Base-by-base conservation (phyloP, 2,797 vertebrate species). In the Peromyscus eremicus region DNA sequence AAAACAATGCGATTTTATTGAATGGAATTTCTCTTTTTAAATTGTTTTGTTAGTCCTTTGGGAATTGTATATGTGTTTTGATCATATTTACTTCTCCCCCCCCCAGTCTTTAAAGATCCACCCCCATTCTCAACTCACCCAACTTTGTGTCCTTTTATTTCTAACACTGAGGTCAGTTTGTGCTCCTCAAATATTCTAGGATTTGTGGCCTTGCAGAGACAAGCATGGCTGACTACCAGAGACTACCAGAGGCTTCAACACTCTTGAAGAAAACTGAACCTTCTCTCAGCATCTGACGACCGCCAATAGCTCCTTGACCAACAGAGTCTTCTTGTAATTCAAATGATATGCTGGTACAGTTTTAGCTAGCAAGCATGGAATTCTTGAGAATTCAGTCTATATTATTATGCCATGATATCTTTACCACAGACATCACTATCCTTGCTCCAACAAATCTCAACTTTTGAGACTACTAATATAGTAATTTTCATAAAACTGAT, bases 11-110 rank as follows among this genome's bases (percentile, higher is more conserved):
- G 49, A 16, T 55, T 94, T 70, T 75, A 82, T 81, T 86, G 80
- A 92, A n/a, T 68, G 7, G 17, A 91, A 94, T 89, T 92, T 95
- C 40, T 27, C 70, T 89, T 91, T 84, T 70, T 70, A 37, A 85
- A 37, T 37, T 27, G 64, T n/a, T 52, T 70, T 70, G 52, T 5
- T 40, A 57, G 27, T 87, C 57, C 14, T 57, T 81, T 62, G 81
- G 37, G 37, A 40, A 83, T 64, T 79, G 29, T 57, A 27, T 81
- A 27, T 81, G 9, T 80, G 4, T 79, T 10, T 79, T 29, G 37
- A 40, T 40, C 23, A 32, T 29, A 32, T 64, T 64, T 64, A 83
- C 66, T 55, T 73, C n/a, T 27, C 14, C 6, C 25, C 52, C 43
- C 40, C 6, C 40, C 4, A n/a, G 46, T 34, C 6, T n/a, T 46